Conservation (phyloP, 2,888 invertebrate species). For the Dyspetes luteomarginatus region DNA sequence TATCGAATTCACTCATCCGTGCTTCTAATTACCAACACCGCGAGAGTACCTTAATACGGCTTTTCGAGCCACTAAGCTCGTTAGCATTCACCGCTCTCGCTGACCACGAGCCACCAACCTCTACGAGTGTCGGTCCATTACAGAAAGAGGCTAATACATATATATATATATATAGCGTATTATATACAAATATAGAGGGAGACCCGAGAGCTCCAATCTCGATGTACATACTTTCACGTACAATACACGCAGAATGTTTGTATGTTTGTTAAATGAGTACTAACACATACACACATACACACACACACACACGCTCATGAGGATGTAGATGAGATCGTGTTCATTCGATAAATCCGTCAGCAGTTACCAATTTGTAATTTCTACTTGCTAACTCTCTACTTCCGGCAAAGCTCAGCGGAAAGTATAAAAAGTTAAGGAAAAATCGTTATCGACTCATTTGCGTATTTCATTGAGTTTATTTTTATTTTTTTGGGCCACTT, state of each 20-base stretch:
- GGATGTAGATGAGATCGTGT: constrained; percentile 16
- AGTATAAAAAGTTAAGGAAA: no score
- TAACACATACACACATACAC: neutral
- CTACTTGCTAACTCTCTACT: neutral
- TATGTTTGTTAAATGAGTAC: constrained; percentile 14
- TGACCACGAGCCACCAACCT: constrained; percentile 37
- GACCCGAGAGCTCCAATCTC: neutral
- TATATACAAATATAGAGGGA: neutral
- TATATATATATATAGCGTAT: neutral
- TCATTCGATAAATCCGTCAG: constrained; percentile 45
- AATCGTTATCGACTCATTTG: no score
- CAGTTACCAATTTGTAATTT: constrained; percentile 37
- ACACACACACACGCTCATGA: constrained; percentile 3
- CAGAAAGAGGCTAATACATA: constrained; percentile 23
- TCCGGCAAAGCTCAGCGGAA: no score
- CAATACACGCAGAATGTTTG: neutral
- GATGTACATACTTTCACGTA: neutral
- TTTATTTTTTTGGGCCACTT: no score
- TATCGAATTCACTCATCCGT: constrained; percentile 22
- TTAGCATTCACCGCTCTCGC: constrained; percentile 50
- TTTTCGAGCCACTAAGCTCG: constrained; percentile 60
- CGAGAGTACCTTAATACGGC: constrained; percentile 58
- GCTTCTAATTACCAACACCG: constrained; percentile 53
- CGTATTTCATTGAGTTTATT: no score
- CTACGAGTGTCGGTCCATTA: constrained; percentile 20